Conservation (phyloP, 1,140 invertebrate species). For the Venturia canescens region DNA sequence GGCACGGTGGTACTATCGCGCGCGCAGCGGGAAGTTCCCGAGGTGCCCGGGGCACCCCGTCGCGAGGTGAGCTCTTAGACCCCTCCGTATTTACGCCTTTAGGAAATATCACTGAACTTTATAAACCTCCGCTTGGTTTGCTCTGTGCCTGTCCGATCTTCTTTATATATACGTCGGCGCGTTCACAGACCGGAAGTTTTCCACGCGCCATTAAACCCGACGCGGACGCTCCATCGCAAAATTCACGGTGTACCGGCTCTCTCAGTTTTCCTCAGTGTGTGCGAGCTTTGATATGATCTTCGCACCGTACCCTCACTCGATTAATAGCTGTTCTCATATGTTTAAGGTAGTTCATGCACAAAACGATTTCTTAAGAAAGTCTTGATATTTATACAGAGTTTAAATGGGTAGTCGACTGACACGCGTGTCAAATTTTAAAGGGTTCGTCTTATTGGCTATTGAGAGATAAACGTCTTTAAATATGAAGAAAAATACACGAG, state of each 20-base stretch:
- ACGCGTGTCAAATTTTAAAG: no score
- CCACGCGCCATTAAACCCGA: slow-evolving; percentile 74
- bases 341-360: neutral
- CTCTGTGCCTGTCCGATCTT: slow-evolving; percentile 12
- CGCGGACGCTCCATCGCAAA: slow-evolving; percentile 48
- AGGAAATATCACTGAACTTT: slow-evolving; percentile 70
- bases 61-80: slow-evolving; percentile 73
- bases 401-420: no score
- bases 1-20: neutral
- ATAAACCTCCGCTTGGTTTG: slow-evolving; percentile 45
- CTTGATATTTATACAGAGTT: no score
- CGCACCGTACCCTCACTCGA: slow-evolving; percentile 40
- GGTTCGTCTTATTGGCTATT: no score
- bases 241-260: slow-evolving; percentile 46
- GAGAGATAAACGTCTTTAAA: no score
- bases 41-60: slow-evolving; percentile 49
- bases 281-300: slow-evolving; percentile 26
- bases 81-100: slow-evolving; percentile 72
- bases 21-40: slow-evolving; percentile 34
- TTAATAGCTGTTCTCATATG: slow-evolving; percentile 67
- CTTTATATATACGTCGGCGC: slow-evolving; percentile 49
- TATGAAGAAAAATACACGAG: no score
- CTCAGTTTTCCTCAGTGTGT: slow-evolving; percentile 45
- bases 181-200: slow-evolving; percentile 67
- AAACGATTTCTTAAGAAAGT: neutral